phyloP scores from a whole-genome alignment of 2,888 invertebrate genomes.

The Epistrophe grossulariae region DNA sequence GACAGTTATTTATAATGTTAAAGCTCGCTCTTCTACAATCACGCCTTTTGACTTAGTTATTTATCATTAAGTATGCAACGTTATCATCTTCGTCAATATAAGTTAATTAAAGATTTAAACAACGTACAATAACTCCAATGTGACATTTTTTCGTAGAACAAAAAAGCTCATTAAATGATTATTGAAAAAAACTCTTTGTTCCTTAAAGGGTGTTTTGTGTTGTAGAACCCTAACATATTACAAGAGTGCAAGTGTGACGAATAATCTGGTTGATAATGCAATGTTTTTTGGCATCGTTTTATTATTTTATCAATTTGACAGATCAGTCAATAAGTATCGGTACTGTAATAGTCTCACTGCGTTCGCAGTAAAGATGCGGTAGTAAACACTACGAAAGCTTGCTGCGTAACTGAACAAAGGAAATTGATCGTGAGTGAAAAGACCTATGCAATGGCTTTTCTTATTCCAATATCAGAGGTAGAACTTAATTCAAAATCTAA shows the following conservation, averaged over 20 bases:
- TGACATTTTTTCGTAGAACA: too few species aligned
- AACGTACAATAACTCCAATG: background rate
- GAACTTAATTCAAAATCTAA: background rate
- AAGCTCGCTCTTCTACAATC: constrained; percentile 1
- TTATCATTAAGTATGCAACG: background rate
- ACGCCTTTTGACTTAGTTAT: background rate
- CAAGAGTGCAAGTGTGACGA: constrained; percentile 10
- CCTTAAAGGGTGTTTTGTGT: background rate
- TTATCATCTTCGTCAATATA: background rate
- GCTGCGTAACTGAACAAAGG: background rate
- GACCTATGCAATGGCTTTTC: constrained; percentile 68
- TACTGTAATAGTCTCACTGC: background rate
- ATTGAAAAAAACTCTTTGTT: background rate
- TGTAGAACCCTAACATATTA: background rate
- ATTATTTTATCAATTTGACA: constrained; percentile 9
- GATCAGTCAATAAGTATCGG: background rate
- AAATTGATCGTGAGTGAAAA: constrained; percentile 6
- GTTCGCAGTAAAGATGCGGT: background rate
- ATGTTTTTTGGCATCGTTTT: background rate
- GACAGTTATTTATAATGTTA: background rate
- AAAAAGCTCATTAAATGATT: too few species aligned
- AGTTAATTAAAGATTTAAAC: background rate
- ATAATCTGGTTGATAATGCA: constrained; percentile 15
- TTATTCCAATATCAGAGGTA: constrained; percentile 74
- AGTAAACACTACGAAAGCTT: constrained; percentile 3